Conservation (phyloP, 2,888 invertebrate species). For the Oasisia sp. region DNA sequence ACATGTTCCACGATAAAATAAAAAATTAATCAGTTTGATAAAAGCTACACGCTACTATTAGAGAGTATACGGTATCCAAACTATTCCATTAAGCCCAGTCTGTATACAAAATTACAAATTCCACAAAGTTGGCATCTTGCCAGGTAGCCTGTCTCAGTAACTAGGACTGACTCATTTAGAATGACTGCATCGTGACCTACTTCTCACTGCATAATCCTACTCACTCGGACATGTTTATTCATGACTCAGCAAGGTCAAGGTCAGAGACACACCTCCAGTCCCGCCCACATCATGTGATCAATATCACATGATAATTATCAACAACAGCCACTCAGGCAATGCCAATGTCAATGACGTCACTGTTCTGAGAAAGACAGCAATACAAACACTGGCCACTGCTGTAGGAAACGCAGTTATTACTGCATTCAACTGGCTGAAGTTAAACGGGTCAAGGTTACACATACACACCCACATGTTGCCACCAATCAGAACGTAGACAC, state of each 20-base stretch:
- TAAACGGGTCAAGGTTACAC: neutral
- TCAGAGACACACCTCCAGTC: neutral
- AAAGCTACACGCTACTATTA: no score
- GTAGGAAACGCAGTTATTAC: neutral
- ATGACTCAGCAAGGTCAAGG: constrained; percentile 14
- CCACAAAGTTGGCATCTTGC: constrained; percentile 10
- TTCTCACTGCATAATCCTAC: neutral
- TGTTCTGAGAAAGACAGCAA: neutral
- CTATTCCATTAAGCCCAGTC: neutral
- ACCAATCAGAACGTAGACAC: neutral
- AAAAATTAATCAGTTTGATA: no score
- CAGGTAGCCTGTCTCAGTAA: neutral
- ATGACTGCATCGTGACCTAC: neutral
- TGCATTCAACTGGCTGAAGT: neutral
- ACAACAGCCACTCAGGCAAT: neutral
- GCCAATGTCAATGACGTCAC: neutral
- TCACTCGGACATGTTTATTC: constrained; percentile 6
- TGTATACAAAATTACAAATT: constrained; percentile 3
- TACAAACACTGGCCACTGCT: neutral
- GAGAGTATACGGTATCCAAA: neutral
- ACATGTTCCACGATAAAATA: no score
- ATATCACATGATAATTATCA: neutral
- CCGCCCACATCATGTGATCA: neutral
- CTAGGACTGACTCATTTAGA: neutral
- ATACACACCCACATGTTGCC: neutral